A percentile compares a stretch with the other conserved stretches of the same genome.
Conservation (phyloP, 2,797 vertebrate species). For the Cryptoprocta ferox region DNA sequence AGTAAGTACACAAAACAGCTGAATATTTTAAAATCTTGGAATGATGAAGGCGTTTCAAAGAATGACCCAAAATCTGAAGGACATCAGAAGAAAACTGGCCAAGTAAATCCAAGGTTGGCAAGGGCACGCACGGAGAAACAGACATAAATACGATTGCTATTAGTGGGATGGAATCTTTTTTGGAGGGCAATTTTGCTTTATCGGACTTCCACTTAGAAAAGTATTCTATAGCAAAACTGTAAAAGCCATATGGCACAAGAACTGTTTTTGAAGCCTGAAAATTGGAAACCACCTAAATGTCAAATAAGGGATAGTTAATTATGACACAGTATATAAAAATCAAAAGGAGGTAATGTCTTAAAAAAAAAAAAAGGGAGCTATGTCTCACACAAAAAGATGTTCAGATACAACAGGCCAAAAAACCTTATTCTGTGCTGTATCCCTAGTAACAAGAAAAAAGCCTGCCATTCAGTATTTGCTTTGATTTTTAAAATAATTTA, state of each 20-base stretch:
- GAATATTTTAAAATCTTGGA: neutral
- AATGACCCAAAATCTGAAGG: neutral
- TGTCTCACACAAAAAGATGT: neutral
- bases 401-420: neutral
- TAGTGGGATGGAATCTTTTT: neutral
- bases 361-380: neutral
- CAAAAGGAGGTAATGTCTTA: neutral
- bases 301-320: neutral
- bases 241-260: neutral
- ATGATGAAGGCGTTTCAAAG: neutral
- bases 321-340: neutral
- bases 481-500: conserved; percentile 14
- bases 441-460: neutral
- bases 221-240: neutral
- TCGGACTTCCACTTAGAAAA: neutral
- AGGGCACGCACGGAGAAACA: neutral
- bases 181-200: neutral
- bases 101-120: neutral
- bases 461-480: neutral
- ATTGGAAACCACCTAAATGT: neutral
- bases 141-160: neutral
- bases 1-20: neutral
- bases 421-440: neutral
- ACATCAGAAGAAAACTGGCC: neutral
- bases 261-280: neutral